A percentile compares a stretch with the other conserved stretches of the same genome.
Evolutionary conservation across 2,113 vertebrate species (phyloP).

Genomic region (Oreotrochilus melanogaster): DNA sequence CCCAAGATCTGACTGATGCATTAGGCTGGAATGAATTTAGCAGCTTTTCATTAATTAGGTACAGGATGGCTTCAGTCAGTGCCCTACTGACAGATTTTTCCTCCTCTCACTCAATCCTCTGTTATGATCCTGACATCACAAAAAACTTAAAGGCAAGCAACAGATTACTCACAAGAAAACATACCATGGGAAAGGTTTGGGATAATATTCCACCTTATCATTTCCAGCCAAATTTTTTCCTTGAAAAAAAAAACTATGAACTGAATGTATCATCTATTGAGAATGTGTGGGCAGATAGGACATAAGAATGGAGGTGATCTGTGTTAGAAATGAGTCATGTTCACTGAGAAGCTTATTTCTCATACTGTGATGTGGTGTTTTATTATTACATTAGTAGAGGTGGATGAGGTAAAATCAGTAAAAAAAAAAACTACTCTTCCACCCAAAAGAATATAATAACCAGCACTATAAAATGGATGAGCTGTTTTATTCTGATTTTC

Average conservation of each 20-base stretch:
- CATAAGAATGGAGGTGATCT: background rate
- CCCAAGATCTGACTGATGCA: constrained; percentile 42
- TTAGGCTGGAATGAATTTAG: constrained; percentile 25
- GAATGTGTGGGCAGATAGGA: background rate
- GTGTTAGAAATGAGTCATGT: constrained; percentile 1
- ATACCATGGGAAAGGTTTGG: constrained; percentile 22
- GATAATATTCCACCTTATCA: constrained; percentile 34
- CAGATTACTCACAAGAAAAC: constrained; percentile 54
- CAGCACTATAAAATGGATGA: background rate
- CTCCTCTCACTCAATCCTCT: background rate
- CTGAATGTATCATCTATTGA: background rate
- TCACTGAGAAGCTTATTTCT: constrained; percentile 40
- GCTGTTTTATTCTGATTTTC: background rate
- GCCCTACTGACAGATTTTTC: background rate
- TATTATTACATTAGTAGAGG: background rate
- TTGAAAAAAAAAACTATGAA: constrained; percentile 8
- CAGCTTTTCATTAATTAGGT: constrained; percentile 45
- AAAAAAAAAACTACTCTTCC: background rate
- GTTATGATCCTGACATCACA: background rate
- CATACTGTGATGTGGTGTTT: background rate
- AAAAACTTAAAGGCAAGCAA: constrained; percentile 58
- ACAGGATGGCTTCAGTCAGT: background rate
- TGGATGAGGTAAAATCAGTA: background rate
- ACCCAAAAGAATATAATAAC: background rate
- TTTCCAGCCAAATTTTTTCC: constrained; percentile 46